phyloP scores from a whole-genome alignment of 2,888 invertebrate genomes.

The Melinaea marsaeus region DNA sequence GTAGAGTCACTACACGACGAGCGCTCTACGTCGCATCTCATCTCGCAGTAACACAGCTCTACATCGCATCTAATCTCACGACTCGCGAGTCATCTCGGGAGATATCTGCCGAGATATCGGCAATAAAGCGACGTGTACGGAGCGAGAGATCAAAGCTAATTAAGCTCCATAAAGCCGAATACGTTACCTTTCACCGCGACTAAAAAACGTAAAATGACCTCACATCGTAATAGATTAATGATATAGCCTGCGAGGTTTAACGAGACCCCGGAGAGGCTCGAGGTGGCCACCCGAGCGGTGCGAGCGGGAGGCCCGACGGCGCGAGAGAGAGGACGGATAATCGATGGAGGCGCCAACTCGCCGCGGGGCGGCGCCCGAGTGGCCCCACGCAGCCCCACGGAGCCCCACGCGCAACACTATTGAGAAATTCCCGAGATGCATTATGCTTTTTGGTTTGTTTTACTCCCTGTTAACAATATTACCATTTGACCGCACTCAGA shows the following conservation, averaged over 20 bases:
- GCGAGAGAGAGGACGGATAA: conserved; percentile 50
- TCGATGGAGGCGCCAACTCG: conserved; percentile 67
- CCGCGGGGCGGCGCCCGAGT: conserved; percentile 69
- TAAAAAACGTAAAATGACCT: conserved; percentile 58
- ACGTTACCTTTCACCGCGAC: conserved; percentile 66
- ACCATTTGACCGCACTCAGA: conserved; percentile 67
- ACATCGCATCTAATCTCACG: conserved; percentile 24
- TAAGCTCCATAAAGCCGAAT: conserved; percentile 73
- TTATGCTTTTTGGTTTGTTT: conserved; percentile 72
- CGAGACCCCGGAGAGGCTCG: conserved; percentile 48
- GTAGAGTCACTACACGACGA: conserved; percentile 24
- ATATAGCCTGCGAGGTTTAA: conserved; percentile 63
- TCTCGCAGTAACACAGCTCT: conserved; percentile 12
- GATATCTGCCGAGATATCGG: conserved; percentile 60
- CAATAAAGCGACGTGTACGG: conserved; percentile 65
- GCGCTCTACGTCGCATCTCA: conserved; percentile 20
- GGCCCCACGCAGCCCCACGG: conserved; percentile 56
- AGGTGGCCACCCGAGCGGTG: conserved; percentile 55
- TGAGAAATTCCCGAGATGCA: conserved; percentile 76
- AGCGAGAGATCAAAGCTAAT: conserved; percentile 70
- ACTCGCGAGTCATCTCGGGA: conserved; percentile 54
- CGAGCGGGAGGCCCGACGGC: conserved; percentile 45
- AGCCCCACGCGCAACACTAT: conserved; percentile 53
- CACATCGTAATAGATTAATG: conserved; percentile 75
- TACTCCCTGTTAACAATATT: conserved; percentile 75